Conservation (phyloP, 2,888 invertebrate species). For the Athetis lepigone region DNA sequence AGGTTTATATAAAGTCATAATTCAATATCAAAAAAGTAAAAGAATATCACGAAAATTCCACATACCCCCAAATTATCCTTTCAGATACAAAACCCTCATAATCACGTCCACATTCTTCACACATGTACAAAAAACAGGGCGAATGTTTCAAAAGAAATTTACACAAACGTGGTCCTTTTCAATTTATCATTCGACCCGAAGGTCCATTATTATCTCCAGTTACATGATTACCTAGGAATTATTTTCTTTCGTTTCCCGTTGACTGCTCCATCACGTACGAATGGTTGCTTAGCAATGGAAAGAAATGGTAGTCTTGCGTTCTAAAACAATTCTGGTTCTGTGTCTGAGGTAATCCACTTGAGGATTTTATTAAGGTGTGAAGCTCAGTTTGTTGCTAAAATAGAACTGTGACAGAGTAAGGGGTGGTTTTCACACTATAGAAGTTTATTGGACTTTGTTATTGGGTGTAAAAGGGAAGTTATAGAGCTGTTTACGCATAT, state of each 20-base stretch:
- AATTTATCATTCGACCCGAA: constrained; percentile 59
- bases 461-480: too few relatives aligned
- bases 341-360: constrained; percentile 14
- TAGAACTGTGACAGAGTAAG: neutral
- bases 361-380: constrained; percentile 21
- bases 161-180: constrained; percentile 56
- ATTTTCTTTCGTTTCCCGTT: constrained; percentile 47
- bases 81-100: constrained; percentile 20
- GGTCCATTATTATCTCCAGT: constrained; percentile 60
- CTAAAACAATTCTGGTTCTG: constrained; percentile 49
- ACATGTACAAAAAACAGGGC: constrained; percentile 33
- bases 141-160: constrained; percentile 39
- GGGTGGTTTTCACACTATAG: neutral
- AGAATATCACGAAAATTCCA: neutral
- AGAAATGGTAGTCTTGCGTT: constrained; percentile 28
- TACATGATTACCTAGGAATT: constrained; percentile 64
- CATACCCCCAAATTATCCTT: neutral
- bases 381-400: neutral
- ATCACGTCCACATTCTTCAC: constrained; percentile 32
- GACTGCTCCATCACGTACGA: constrained; percentile 55
- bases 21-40: neutral
- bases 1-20: neutral
- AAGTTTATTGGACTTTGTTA: neutral
- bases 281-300: constrained; percentile 44
- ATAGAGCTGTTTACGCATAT: too few relatives aligned